These are phyloP conservation scores for Drosophila kuntzei DNA, from an alignment of 2,888 invertebrate species.

Conservation along the genomic window DNA sequence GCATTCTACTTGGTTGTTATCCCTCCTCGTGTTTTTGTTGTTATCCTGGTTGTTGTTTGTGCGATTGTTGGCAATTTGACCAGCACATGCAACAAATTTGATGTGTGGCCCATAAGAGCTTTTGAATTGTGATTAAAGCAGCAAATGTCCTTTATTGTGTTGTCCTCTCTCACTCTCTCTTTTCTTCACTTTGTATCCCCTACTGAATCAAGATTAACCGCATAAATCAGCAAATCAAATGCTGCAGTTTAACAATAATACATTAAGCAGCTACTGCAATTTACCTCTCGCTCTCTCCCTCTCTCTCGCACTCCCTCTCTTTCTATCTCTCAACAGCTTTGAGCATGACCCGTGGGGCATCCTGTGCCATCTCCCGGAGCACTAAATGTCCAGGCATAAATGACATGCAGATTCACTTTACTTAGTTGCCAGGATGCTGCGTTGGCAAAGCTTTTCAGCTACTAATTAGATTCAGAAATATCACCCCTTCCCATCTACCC, in stretches of 20 bases:
- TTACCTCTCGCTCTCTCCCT: background rate
- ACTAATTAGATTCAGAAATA: constrained; percentile 72
- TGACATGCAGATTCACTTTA: constrained; percentile 75
- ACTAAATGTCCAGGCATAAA: constrained; percentile 70
- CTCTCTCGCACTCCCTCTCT: background rate
- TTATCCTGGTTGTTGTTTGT: constrained; percentile 16
- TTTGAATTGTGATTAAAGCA: constrained; percentile 38
- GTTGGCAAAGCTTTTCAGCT: constrained; percentile 67
- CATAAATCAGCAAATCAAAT: constrained; percentile 61
- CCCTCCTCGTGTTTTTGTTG: constrained; percentile 12
- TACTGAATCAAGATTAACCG: constrained; percentile 28
- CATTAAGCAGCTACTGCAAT: constrained; percentile 24
- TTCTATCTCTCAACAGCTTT: background rate
- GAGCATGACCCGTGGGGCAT: constrained; percentile 1
- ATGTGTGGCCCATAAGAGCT: constrained; percentile 42
- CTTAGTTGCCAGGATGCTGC: constrained; percentile 45
- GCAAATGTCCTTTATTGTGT: constrained; percentile 20
- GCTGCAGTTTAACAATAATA: constrained; percentile 58
- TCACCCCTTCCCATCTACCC: background rate
- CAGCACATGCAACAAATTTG: constrained; percentile 56
- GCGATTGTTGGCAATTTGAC: constrained; percentile 32
- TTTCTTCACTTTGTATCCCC: background rate
- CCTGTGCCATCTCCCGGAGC: constrained; percentile 16
- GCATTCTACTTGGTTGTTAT: constrained; percentile 23
- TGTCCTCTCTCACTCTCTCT: background rate